Conservation (phyloP, 92 coral and sea anemone species). For the Palythoa grandiflora region DNA sequence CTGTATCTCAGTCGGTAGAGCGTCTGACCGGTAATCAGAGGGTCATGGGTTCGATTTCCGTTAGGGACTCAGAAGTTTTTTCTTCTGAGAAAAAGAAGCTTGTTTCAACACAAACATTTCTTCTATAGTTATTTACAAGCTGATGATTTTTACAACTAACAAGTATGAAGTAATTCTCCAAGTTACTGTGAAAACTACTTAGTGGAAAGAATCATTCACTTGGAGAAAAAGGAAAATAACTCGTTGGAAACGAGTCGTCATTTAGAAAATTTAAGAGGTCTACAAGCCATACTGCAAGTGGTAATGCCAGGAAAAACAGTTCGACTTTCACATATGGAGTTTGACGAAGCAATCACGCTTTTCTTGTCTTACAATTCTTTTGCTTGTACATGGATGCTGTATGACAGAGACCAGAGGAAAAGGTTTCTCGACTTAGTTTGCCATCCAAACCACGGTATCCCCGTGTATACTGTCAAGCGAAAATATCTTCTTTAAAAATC, state of each 20-base stretch:
- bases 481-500: constrained; percentile 45
- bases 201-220: constrained; percentile 39
- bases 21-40: too few species aligned
- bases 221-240: too few species aligned
- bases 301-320: constrained; percentile 5
- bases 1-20: too few species aligned
- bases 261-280: too few species aligned
- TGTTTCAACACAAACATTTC: too few species aligned
- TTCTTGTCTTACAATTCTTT: constrained; percentile 24
- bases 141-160: neutral
- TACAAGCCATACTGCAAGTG: constrained; percentile 18
- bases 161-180: constrained; percentile 12
- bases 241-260: too few species aligned
- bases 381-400: neutral
- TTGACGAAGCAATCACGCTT: constrained; percentile 47
- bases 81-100: too few species aligned
- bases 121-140: too few species aligned
- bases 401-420: constrained; percentile 28
- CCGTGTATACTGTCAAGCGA: constrained; percentile 35
- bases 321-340: constrained; percentile 38
- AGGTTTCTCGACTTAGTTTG: constrained; percentile 33
- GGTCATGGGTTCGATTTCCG: too few species aligned
- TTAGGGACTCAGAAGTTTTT: too few species aligned
- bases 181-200: constrained; percentile 46
- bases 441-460: constrained; percentile 51